These are phyloP conservation scores for Anolis apletophallus DNA, from an alignment of 2,797 vertebrate species.

Conservation along the genomic window DNA sequence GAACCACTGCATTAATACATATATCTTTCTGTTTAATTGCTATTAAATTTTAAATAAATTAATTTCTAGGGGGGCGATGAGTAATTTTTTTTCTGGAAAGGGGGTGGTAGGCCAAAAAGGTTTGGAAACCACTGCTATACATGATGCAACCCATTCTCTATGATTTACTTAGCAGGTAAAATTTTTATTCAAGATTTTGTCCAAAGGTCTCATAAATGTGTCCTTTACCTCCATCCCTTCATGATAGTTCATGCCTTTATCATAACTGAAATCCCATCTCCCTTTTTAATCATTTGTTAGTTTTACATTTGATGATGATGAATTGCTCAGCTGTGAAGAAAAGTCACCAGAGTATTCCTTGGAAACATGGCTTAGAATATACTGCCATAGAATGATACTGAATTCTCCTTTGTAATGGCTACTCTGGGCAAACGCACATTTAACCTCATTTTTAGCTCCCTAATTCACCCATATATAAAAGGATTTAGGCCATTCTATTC, in stretches of 20 bases:
- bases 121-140: too few species aligned
- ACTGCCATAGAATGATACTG: not conserved
- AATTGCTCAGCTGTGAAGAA: slow-evolving; percentile 44
- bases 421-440: slow-evolving; percentile 37
- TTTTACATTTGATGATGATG: not conserved
- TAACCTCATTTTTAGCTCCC: slow-evolving; percentile 22
- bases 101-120: too few species aligned
- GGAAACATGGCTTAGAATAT: slow-evolving; percentile 12
- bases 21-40: too few species aligned
- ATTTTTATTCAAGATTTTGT: not conserved
- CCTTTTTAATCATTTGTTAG: not conserved
- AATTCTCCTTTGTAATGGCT: slow-evolving; percentile 17
- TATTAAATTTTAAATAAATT: too few species aligned
- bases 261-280: not conserved
- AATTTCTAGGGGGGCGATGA: too few species aligned
- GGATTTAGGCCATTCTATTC: slow-evolving; percentile 40
- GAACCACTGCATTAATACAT: too few species aligned
- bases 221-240: not conserved
- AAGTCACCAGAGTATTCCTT: slow-evolving; percentile 27
- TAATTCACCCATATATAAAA: slow-evolving; percentile 8
- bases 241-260: not conserved
- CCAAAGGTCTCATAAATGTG: not conserved
- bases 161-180: not conserved
- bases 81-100: too few species aligned
- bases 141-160: not conserved